Base-by-base conservation (phyloP, 2,113 vertebrate genomes). In the Microcebus jonahi region DNA sequence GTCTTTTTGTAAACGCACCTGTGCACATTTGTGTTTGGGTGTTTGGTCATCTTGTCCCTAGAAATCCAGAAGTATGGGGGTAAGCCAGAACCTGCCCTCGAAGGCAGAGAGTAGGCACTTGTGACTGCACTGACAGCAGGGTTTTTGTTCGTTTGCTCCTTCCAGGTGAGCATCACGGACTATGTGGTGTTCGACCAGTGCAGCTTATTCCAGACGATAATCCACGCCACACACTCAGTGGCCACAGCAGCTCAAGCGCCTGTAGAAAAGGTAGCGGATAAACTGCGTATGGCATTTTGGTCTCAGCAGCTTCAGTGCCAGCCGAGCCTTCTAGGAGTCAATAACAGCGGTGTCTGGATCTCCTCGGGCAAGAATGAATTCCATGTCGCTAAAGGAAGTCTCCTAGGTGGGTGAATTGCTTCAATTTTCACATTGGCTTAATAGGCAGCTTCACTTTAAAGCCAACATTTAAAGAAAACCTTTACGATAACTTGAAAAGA, bases 141-240 rank as follows among this genome's bases (percentile, higher is more conserved):
- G 3, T 25, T 34, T 67, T 42, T 31, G 3, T 27, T 27, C 1
- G 0, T 55, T 18, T 29, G 0, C 27, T 25, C 76, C 50, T 71
- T 48, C 13, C 97, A 99, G 99, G 99, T 99, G 97, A 99, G 99
- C 98, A 99, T 99, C 96, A 99, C 99, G 0, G 99, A 99, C 99
- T 99, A 99, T 42, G 99, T 99, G 76, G 99, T 99, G 73, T 99
- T 99, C 39, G 99, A 99, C 97, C 99, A 99, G 98, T 99, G 99
- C 97, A 99, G 99, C 97, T 94, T 99, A 11, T 99, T 99, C 98
- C 99, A 99, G 98, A 99, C 99, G 0, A 98, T 99, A 79, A 99
- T 99, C 94, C 99, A 99, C 48, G 99, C 99, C 90, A 99, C 99
- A 0, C 99, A 99, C 23, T 99, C 99, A 0, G 99, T 99, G 87